Evolutionary conservation across 2,797 vertebrate genomes (phyloP).

Genomic region (Rhodeus uyekii): DNA sequence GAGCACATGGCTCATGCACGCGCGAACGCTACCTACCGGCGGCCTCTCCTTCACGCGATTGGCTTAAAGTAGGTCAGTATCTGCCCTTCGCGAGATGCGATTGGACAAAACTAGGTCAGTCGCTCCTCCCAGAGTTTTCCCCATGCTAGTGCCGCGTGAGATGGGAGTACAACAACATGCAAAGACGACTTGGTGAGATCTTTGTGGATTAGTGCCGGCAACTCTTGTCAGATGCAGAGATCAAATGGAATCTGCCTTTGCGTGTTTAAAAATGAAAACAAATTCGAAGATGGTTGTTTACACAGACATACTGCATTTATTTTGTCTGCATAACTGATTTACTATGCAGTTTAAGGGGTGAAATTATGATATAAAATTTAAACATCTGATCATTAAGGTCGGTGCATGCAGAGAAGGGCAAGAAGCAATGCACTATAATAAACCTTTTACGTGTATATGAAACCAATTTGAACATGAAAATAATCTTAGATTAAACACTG

Average conservation of each 20-base stretch:
- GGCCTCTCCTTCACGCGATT: conserved; percentile 65
- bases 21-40: conserved; percentile 72
- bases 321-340: not conserved
- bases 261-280: conserved; percentile 43
- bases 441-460: not conserved
- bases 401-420: not conserved
- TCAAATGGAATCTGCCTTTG: conserved; percentile 52
- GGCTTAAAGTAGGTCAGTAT: conserved; percentile 85
- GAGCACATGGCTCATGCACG: conserved; percentile 79
- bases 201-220: conserved; percentile 59
- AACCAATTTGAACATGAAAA: not conserved
- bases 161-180: conserved; percentile 51
- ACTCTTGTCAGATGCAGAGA: conserved; percentile 47
- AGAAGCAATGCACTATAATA: not conserved
- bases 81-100: conserved; percentile 65
- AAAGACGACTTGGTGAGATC: conserved; percentile 47
- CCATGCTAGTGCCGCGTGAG: conserved; percentile 79
- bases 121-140: conserved; percentile 79
- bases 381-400: not conserved
- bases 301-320: not conserved
- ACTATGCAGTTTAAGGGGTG: not conserved
- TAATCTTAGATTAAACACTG: not conserved
- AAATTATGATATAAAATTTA: not conserved
- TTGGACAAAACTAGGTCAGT: conserved; percentile 90
- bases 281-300: not conserved